Percentiles rank a stretch among this genome's conserved stretches.
phyloP scores from a whole-genome alignment of 2,888 invertebrate species.

The Sympetrum striolatum region DNA sequence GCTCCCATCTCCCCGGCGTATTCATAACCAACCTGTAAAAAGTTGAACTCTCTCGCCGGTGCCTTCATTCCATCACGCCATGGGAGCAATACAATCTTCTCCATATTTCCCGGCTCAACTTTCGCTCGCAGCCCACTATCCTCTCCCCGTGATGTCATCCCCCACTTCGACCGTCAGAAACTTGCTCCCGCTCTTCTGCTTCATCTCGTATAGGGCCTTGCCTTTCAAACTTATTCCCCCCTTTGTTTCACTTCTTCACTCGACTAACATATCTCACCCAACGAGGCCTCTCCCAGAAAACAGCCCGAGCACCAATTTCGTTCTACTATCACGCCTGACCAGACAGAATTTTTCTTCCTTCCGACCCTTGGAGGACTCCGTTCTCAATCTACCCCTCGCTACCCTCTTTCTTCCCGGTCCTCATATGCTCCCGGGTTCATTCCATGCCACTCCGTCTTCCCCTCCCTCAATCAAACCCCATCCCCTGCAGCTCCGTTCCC shows the following conservation, averaged over 20 bases:
- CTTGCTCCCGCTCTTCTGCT: not conserved
- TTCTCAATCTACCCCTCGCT: not conserved
- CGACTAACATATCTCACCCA: not conserved
- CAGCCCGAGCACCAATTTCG: not conserved
- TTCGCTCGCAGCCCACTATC: not conserved
- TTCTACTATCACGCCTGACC: not conserved
- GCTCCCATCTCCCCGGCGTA: not conserved
- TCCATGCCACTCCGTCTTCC: not conserved
- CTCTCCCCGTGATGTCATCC: not conserved
- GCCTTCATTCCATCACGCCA: not conserved
- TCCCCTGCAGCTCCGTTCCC: too few species aligned
- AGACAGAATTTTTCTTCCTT: not conserved
- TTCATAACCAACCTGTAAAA: not conserved
- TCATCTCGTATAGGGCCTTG: not conserved
- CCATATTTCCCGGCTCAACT: not conserved
- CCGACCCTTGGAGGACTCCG: not conserved
- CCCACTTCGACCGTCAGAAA: not conserved
- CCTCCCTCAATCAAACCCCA: not conserved
- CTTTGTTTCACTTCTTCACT: not conserved
- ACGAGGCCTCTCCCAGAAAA: not conserved
- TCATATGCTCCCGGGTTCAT: not conserved
- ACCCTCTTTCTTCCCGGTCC: not conserved
- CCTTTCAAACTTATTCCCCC: not conserved
- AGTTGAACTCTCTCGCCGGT: not conserved
- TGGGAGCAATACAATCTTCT: not conserved